Evolutionary conservation across 2,888 invertebrate species (phyloP), one percentile per base, ranked within the genome.

Genomic region (Bellardia bayeri): DNA sequence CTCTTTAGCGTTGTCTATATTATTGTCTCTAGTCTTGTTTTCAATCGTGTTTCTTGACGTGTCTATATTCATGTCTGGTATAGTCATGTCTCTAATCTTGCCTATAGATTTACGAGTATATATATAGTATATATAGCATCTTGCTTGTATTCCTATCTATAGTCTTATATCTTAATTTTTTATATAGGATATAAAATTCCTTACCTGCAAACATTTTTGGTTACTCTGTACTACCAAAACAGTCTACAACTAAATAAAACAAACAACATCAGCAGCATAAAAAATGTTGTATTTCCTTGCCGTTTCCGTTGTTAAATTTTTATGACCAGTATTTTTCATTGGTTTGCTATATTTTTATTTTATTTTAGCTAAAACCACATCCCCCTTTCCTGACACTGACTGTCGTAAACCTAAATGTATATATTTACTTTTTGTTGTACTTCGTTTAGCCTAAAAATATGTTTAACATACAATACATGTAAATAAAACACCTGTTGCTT

Each of bases 401-500:
- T 42, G 9, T 9, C 7, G 2, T 61, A 61, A 61, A 11, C 33
- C 23, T 23, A 9, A 6, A 23, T 16, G 56, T 40, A 16, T 56
- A 56, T 14, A 23, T 56, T 40, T 16, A 8, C 16, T n/a, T 16
- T 54, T 7, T 16, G 7, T 2, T 54, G 16, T 2, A 9, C n/a
- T n/a, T n/a, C n/a, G n/a, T n/a, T n/a, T n/a, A n/a, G n/a, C 64
- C 51, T 11, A n/a, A 42, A 51, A 66, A 64, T 49, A 49, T 75
- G 49, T 58, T 33, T 23, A 68, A 33, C 45, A n/a, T 63, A 63
- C 14, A 37, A 37, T 13, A 40, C 40, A 40, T 8, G 8, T 40
- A 63, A 14, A n/a, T 37, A 33, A 79, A 42, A n/a, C 68, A 79
- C 68, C 56, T 68, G 78, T 79, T 79, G 66, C 78, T 68, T 1